Conservation (phyloP, 2,888 invertebrate genomes). For the Agrotis puta region DNA sequence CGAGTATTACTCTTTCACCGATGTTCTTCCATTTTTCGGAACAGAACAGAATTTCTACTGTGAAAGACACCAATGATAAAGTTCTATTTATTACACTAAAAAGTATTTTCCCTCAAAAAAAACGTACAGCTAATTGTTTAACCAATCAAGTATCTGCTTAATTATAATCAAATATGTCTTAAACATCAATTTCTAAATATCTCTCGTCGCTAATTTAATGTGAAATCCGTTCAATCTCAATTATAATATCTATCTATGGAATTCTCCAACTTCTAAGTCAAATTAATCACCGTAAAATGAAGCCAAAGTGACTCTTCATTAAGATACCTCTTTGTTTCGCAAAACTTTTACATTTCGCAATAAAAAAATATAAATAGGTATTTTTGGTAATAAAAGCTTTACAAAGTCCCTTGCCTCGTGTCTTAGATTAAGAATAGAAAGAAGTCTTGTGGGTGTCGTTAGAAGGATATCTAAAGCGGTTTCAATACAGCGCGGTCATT, state of each 20-base stretch:
- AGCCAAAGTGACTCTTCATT: slow-evolving; percentile 61
- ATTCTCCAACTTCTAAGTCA: slow-evolving; percentile 63
- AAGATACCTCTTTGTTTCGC: slow-evolving; percentile 62
- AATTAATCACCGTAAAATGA: slow-evolving; percentile 67
- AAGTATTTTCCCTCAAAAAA: not conserved
- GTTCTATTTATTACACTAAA: slow-evolving; percentile 2
- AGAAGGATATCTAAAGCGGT: slow-evolving; percentile 4
- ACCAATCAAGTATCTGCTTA: slow-evolving; percentile 25
- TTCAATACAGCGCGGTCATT: slow-evolving; percentile 1
- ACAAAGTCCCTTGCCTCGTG: slow-evolving; percentile 20
- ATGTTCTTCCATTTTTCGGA: too few species aligned
- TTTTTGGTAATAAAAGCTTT: slow-evolving; percentile 38
- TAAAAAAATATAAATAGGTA: slow-evolving; percentile 51
- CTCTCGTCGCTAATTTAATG: slow-evolving; percentile 53
- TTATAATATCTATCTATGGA: slow-evolving; percentile 62
- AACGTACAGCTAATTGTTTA: slow-evolving; percentile 14
- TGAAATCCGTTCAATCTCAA: slow-evolving; percentile 66
- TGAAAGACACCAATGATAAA: not conserved
- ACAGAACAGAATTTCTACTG: not conserved
- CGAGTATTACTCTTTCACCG: too few species aligned
- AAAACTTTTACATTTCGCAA: slow-evolving; percentile 54
- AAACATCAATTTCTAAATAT: slow-evolving; percentile 47
- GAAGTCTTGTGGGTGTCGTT: slow-evolving; percentile 20
- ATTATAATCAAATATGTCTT: slow-evolving; percentile 48
- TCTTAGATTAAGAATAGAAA: slow-evolving; percentile 17